These are phyloP conservation scores for Protodeltote pygarga DNA, from an alignment of 2,888 invertebrate genomes.

Conservation along the genomic window DNA sequence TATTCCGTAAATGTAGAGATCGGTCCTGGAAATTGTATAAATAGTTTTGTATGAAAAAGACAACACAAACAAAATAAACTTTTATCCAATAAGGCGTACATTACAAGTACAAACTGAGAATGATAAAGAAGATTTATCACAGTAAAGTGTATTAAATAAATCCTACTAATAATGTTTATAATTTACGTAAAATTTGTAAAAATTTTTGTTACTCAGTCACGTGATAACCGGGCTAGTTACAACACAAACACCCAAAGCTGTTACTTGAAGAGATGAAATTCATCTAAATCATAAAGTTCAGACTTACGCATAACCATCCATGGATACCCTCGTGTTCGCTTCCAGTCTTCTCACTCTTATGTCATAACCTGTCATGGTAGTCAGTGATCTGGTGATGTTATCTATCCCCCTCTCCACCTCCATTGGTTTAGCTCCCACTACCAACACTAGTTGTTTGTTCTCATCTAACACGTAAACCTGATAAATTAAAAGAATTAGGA, in stretches of 20 bases:
- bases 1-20: conserved; percentile 94
- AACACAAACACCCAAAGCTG: no score
- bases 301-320: conserved; percentile 90
- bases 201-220: no score
- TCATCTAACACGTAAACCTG: conserved; percentile 94
- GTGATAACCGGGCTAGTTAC: no score
- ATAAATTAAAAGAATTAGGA: conserved; percentile 22
- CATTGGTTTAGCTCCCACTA: conserved; percentile 91
- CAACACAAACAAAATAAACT: no score
- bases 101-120: no score
- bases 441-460: conserved; percentile 92
- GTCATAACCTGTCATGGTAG: conserved; percentile 92
- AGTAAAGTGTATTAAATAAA: no score
- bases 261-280: no score
- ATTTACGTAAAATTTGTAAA: no score
- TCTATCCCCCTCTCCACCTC: conserved; percentile 91
- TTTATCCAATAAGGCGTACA: no score
- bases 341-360: conserved; percentile 92
- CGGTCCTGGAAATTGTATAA: conserved; percentile 88
- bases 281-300: background rate
- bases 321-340: conserved; percentile 89
- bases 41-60: no score
- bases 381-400: conserved; percentile 89
- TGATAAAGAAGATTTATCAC: no score
- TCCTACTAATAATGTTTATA: no score